These are phyloP conservation scores for Conus canariensis DNA, from an alignment of 2,888 invertebrate species.

Conservation along the genomic window DNA sequence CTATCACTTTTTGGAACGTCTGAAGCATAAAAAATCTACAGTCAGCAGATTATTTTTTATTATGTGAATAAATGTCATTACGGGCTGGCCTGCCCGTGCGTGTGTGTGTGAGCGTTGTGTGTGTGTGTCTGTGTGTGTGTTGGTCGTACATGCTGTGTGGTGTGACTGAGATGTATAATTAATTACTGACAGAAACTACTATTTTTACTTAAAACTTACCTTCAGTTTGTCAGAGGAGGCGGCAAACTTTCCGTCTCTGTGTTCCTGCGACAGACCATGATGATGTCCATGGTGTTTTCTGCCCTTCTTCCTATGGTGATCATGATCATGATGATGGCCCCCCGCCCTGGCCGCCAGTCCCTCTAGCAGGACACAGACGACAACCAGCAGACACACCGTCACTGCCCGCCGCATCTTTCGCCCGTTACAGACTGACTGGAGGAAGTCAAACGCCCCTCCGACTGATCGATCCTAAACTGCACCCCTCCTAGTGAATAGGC, in stretches of 20 bases:
- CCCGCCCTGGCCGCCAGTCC: not conserved
- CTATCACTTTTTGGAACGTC: no score
- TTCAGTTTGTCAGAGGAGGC: not conserved
- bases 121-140: not conserved
- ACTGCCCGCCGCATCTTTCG: not conserved
- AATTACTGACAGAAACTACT: no score
- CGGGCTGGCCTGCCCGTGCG: not conserved
- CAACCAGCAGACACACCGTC: not conserved
- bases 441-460: no score
- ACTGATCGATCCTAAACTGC: no score
- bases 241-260: no score
- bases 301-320: not conserved
- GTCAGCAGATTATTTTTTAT: no score
- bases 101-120: constrained; percentile 22
- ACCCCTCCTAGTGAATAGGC: no score
- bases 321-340: not conserved
- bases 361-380: not conserved
- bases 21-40: no score
- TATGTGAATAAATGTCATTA: no score
- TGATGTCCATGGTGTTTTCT: not conserved
- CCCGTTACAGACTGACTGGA: not conserved
- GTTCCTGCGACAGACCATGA: no score
- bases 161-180: no score
- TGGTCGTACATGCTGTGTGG: no score
- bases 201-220: not conserved